Percentiles rank a stretch among this genome's conserved stretches.
phyloP scores from a whole-genome alignment of 2,113 vertebrate species.

The Cyphomyrus discorhynchus region DNA sequence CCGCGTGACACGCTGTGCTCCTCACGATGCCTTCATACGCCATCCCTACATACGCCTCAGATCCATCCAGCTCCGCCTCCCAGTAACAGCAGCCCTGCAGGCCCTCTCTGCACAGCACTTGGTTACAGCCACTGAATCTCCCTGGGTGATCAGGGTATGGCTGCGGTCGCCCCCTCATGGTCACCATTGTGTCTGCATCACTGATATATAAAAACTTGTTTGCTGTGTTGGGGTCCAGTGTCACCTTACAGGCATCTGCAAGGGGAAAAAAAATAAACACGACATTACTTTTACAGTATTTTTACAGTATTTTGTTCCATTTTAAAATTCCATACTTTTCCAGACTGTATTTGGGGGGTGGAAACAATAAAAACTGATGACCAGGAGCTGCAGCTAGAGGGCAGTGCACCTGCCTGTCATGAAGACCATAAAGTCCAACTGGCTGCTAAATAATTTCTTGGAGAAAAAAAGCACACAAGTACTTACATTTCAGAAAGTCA shows the following conservation, averaged over 20 bases:
- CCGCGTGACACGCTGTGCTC: not conserved
- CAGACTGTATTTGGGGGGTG: not conserved
- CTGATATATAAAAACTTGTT: conserved; percentile 5
- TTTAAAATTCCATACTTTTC: not conserved
- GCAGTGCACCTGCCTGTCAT: not conserved
- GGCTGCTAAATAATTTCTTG: accelerated
- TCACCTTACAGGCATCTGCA: conserved; percentile 19
- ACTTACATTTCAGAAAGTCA: not conserved
- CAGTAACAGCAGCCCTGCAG: conserved; percentile 11
- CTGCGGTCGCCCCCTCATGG: not conserved
- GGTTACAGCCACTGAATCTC: conserved; percentile 8
- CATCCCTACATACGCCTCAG: conserved; percentile 1
- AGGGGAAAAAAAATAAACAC: not conserved
- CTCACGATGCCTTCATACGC: conserved; percentile 9
- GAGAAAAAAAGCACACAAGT: not conserved
- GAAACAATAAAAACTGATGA: not conserved
- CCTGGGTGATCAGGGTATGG: conserved; percentile 5
- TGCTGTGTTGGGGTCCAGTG: conserved; percentile 19
- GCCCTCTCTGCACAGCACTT: conserved; percentile 23
- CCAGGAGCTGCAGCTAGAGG: not conserved
- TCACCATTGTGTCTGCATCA: conserved; percentile 8
- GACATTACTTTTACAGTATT: not conserved
- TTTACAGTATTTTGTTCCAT: not conserved
- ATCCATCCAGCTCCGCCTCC: conserved; percentile 12
- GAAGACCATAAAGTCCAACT: not conserved